phyloP scores from a whole-genome alignment of 1,140 invertebrate species.

The Drosophila baimaii region DNA sequence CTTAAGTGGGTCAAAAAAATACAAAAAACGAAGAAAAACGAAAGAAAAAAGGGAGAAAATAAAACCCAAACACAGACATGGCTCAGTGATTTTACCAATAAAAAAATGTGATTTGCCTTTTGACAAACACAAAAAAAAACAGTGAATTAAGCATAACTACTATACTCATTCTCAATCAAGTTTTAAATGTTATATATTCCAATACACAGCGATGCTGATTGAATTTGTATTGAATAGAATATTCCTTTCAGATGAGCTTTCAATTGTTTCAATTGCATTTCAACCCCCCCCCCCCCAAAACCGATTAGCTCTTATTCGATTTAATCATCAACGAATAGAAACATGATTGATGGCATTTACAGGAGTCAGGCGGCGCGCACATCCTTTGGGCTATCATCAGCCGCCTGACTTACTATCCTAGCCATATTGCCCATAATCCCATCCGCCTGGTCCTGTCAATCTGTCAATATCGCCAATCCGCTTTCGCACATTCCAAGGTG shows the following conservation, averaged over 20 bases:
- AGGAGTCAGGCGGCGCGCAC: slow-evolving; percentile 7
- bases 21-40: background rate
- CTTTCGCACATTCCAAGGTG: slow-evolving; percentile 20
- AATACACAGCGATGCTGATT: background rate
- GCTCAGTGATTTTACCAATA: background rate
- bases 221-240: background rate
- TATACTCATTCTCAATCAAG: background rate
- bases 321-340: slow-evolving; percentile 20
- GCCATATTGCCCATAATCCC: slow-evolving; percentile 35
- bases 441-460: slow-evolving; percentile 41
- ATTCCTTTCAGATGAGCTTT: slow-evolving; percentile 2
- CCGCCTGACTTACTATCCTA: slow-evolving; percentile 17
- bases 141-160: slow-evolving; percentile 8
- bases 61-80: background rate
- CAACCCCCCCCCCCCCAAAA: slow-evolving; percentile 16
- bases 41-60: background rate
- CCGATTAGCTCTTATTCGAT: slow-evolving; percentile 27
- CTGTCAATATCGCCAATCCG: slow-evolving; percentile 34
- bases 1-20: slow-evolving; percentile 29
- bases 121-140: background rate
- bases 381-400: slow-evolving; percentile 39
- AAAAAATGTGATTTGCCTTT: background rate
- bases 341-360: slow-evolving; percentile 46
- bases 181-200: background rate
- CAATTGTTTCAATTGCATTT: slow-evolving; percentile 32